Evolutionary conservation across 2,113 vertebrate genomes (phyloP), one percentile per base, ranked within the genome.

Genomic region (Actinemys pallida): DNA sequence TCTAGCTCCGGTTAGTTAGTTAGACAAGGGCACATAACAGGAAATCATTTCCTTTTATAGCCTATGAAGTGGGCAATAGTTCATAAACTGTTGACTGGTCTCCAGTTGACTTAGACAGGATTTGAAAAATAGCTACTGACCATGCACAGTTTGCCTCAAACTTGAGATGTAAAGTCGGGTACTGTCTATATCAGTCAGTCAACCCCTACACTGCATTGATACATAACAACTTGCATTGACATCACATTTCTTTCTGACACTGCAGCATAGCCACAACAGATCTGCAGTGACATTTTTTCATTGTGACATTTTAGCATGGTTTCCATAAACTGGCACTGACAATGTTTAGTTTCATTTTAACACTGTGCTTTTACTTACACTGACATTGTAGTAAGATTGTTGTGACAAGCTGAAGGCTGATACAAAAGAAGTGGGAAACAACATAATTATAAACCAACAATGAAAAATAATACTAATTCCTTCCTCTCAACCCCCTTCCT

Each of bases 391-490:
- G 9, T 87, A 4, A 4, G 95, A 53, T 14, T 54, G 86, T 47
- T 39, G 91, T 97, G 97, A 97, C 97, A 94, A 72, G 84, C 50
- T 94, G 97, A 97, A 93, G 96, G 96, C 93, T 90, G 94, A 93
- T 78, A 91, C 89, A 90, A 92, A 96, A 82, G 95, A 20, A 90
- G 86, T 83, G 91, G 95, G 96, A 93, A 96, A 95, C 93, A 93
- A 62, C 84, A 4, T 88, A 65, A 90, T 95, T 94, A 92, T 35
- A 79, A 92, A 93, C 94, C 96, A 45, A 83, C 19, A 27, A 78
- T 4, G 14, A 78, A 72, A 78, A 78, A 47, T 69, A 88, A 88
- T 88, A 69, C 81, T 92, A 92, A 92, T 88, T 92, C 72, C 81
- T 92, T 81, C 57, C 85, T 82, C 86, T 92, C 81, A n/a, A 24